Conservation (phyloP, 2,113 vertebrate species). For the Columba livia region DNA sequence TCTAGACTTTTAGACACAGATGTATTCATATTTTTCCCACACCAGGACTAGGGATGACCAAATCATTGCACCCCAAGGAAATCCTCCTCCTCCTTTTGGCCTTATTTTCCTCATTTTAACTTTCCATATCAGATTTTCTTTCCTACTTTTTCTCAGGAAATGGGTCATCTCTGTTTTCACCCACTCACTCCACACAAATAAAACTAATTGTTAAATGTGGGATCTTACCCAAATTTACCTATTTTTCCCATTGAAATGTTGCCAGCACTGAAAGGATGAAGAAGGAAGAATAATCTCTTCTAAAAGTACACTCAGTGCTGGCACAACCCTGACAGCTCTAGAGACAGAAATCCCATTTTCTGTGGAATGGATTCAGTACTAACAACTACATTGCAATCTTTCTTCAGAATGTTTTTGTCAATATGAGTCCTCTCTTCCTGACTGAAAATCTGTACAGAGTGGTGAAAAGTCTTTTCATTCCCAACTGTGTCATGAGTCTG, state of each 20-base stretch:
- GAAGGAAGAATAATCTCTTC: not conserved
- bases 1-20: conserved; percentile 10
- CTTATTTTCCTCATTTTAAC: not conserved
- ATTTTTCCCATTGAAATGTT: not conserved
- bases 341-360: not conserved
- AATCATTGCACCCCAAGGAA: not conserved
- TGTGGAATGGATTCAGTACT: not conserved
- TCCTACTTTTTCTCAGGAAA: not conserved
- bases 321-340: not conserved
- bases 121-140: not conserved
- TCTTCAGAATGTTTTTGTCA: not conserved
- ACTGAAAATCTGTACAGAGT: not conserved
- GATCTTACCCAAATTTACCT: not conserved
- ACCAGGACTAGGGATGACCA: not conserved
- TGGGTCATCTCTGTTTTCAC: not conserved
- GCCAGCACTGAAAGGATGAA: not conserved
- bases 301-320: not conserved
- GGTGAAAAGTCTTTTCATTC: not conserved
- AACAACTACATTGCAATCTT: not conserved
- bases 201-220: not conserved
- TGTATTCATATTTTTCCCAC: not conserved
- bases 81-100: not conserved
- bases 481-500: not conserved
- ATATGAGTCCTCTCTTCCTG: not conserved
- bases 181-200: not conserved